Evolutionary conservation across 2,797 vertebrate genomes (phyloP), one percentile per base, ranked within the genome.

Genomic region (Champsocephalus gunnari): DNA sequence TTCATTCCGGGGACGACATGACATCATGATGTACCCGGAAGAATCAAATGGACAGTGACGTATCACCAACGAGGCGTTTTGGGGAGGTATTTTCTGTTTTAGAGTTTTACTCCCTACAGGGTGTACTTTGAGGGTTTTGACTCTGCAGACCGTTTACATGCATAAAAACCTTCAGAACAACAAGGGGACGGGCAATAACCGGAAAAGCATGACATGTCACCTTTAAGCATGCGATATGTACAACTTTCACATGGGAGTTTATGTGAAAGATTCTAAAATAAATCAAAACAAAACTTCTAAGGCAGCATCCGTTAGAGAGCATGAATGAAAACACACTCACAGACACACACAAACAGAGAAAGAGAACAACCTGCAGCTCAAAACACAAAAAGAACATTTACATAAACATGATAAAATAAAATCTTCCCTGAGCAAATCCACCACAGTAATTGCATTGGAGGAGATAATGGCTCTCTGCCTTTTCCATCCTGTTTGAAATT

Each of bases 341-440:
- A 58, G 11, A 64, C n/a, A 17, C 32, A 19, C 41, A 24, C 45
- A 24, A 16, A 5, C n/a, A 0, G 0, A 32, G 54, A 73, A 66
- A 43, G 5, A 47, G 17, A 79, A 64, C 10, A 83, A 75, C 68
- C 44, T 78, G 48, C 59, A 64, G 0, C 48, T 71, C 66, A 59
- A 65, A 62, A 50, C 59, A 47, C 43, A 63, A 66, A 60, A 78
- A 32, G 49, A 79, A 84, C 66, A 80, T 83, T 83, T 88, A 12
- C 84, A 87, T 82, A 81, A 87, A 85, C 71, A 81, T 65, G 68
- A 83, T 82, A 80, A 86, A 87, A 77, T 64, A 16, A 79, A 86
- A 87, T 78, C 77, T 85, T 77, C 49, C 53, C 9, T 19, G 12
- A 51, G 75, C 44, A 74, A 88, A 90, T 78, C 70, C 79, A 73